Conservation (phyloP, 1,140 invertebrate genomes). For the Heterodera schachtii region DNA sequence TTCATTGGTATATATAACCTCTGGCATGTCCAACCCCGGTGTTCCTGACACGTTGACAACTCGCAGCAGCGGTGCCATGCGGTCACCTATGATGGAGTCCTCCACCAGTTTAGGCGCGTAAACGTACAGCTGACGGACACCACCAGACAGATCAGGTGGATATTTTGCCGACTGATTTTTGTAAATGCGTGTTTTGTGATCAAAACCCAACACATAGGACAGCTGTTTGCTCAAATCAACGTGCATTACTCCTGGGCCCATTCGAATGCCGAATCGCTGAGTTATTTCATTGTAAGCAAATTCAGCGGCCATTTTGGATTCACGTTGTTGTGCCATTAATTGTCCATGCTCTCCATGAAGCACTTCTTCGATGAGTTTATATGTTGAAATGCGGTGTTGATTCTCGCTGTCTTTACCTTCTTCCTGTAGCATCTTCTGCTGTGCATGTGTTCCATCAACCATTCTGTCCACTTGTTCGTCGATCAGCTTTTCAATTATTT, state of each 20-base stretch:
- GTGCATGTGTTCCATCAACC: too few species aligned
- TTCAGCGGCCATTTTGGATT: not conserved
- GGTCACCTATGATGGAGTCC: not conserved
- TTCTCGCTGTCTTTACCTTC: too few species aligned
- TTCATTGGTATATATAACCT: too few species aligned
- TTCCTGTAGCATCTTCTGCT: too few species aligned
- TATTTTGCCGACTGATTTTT: not conserved
- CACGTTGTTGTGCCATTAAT: not conserved
- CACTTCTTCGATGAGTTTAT: not conserved
- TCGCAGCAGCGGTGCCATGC: slow-evolving; percentile 5
- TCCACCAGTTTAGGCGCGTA: slow-evolving; percentile 15
- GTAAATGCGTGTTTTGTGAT: not conserved
- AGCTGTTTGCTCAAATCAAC: not conserved
- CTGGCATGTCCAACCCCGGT: not conserved
- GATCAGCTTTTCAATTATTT: too few species aligned
- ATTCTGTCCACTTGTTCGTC: too few species aligned
- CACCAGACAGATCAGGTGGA: slow-evolving; percentile 19
- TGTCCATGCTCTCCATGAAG: too few species aligned
- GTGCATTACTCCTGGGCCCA: not conserved
- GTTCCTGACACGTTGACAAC: slow-evolving; percentile 14
- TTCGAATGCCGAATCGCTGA: not conserved
- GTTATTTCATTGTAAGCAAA: not conserved
- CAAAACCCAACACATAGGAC: slow-evolving; percentile 2
- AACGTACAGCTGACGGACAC: slow-evolving; percentile 1
- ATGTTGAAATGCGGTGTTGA: too few species aligned